A percentile compares a stretch with the other conserved stretches of the same genome.
Evolutionary conservation across 2,113 vertebrate species (phyloP).

Genomic region (Prolemur simus): DNA sequence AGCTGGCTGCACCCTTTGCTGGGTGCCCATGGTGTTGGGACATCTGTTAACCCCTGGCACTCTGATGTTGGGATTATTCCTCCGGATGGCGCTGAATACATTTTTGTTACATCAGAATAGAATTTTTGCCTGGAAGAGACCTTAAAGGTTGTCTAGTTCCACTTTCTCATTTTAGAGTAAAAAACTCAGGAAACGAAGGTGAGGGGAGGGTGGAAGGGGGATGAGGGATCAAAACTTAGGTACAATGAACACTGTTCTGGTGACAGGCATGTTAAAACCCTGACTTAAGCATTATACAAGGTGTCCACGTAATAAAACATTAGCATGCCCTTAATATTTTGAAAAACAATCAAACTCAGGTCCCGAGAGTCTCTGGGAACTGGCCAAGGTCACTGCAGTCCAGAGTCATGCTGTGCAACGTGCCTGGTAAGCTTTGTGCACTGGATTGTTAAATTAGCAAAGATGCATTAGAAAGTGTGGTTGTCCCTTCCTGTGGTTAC

Average conservation of each 20-base stretch:
- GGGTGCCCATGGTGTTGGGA: background rate
- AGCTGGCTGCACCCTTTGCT: background rate
- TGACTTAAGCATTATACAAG: too few relatives aligned
- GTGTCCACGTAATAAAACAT: too few relatives aligned
- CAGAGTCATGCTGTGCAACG: fast-evolving
- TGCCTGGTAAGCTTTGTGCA: background rate
- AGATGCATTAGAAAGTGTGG: background rate
- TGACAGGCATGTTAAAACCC: too few relatives aligned
- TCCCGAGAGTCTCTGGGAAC: background rate
- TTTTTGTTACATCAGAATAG: background rate
- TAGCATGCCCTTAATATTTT: too few relatives aligned
- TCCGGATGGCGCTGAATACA: background rate
- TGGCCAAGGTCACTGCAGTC: background rate
- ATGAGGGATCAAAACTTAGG: too few relatives aligned
- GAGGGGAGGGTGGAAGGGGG: too few relatives aligned
- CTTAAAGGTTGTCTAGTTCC: background rate
- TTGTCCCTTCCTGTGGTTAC: background rate
- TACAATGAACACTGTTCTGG: too few relatives aligned
- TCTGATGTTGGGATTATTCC: background rate
- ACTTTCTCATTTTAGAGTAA: background rate
- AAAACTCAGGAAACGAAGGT: too few relatives aligned
- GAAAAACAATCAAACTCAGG: background rate
- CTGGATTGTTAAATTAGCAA: background rate
- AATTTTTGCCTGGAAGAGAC: background rate
- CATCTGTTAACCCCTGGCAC: background rate